Conservation (phyloP, 2,113 vertebrate genomes). For the Eretmochelys imbricata region DNA sequence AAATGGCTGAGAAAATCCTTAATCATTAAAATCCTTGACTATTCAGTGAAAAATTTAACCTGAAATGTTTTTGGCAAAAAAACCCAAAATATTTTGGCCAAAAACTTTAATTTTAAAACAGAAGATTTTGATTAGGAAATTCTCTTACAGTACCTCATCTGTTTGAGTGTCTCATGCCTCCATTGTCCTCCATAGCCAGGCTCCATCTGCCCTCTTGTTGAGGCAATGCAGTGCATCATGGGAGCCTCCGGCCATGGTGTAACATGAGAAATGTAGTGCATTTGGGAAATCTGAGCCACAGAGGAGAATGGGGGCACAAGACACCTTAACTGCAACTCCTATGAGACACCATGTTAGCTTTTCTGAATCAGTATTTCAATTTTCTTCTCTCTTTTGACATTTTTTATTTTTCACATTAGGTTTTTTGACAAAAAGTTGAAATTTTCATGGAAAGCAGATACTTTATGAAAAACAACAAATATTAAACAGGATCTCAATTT, state of each 20-base stretch:
- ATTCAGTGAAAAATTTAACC: background rate
- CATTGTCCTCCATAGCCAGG: background rate
- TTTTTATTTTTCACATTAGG: background rate
- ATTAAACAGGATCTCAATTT: conserved; percentile 12
- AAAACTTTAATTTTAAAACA: background rate
- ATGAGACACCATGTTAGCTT: background rate
- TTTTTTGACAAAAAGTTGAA: background rate
- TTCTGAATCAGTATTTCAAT: background rate
- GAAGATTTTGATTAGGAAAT: conserved; percentile 2
- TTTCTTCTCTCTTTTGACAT: background rate
- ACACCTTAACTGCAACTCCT: background rate
- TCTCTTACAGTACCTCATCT: background rate
- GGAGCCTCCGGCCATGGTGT: background rate
- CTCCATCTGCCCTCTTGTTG: rapidly evolving
- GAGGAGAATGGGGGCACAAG: rapidly evolving
- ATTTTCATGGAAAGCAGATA: background rate
- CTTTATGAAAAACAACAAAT: conserved; percentile 3
- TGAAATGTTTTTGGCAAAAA: background rate
- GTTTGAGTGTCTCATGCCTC: background rate
- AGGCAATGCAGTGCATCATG: background rate
- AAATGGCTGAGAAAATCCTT: background rate
- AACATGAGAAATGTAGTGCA: background rate
- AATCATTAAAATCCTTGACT: background rate
- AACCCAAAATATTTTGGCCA: background rate
- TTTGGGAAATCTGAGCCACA: rapidly evolving